Evolutionary conservation across 2,797 vertebrate genomes (phyloP), one percentile per base, ranked within the genome.

Genomic region (Antennarius maculatus): DNA sequence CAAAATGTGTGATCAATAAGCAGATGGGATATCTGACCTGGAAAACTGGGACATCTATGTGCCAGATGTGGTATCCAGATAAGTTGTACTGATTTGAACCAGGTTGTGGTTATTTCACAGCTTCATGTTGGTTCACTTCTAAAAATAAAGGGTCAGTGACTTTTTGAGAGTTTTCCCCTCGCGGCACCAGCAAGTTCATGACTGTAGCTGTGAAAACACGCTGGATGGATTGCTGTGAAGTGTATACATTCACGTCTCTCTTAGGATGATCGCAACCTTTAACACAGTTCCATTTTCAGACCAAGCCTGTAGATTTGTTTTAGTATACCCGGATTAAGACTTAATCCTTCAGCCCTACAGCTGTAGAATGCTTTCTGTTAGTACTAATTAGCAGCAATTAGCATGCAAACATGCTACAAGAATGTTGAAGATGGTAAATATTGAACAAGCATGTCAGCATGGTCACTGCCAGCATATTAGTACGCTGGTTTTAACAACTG

Each of bases 21-120:
- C 67, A 73, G 71, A 82, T 78, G 64, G 61, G 31, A 77, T 76
- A 65, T 81, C 61, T 75, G 69, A 85, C 80, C 69, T 37, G 70
- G 45, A 67, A 75, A 79, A 81, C 71, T 62, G 81, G 68, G 87
- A 29, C 83, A 66, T 18, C 18, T 52, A 47, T 62, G 59, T 54
- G 68, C n/a, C 50, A 60, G 52, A 62, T 70, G 68, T 60, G 16
- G 42, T 71, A 65, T 79, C 10, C 46, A 46, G 52, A 69, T 67
- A 72, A 79, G 63, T 34, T 18, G 39, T 61, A 43, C 47, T 31
- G 61, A 62, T 69, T 74, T 54, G n/a, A 70, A 57, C 7, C 41
- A 12, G 29, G 66, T 51, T 62, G 9, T 41, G 18, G 57, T 71
- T 7, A 50, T 69, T 83, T 80, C 18, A 58, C 63, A 51, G 46